phyloP scores from a whole-genome alignment of 2,797 vertebrate genomes.

The Serranus cabrilla region DNA sequence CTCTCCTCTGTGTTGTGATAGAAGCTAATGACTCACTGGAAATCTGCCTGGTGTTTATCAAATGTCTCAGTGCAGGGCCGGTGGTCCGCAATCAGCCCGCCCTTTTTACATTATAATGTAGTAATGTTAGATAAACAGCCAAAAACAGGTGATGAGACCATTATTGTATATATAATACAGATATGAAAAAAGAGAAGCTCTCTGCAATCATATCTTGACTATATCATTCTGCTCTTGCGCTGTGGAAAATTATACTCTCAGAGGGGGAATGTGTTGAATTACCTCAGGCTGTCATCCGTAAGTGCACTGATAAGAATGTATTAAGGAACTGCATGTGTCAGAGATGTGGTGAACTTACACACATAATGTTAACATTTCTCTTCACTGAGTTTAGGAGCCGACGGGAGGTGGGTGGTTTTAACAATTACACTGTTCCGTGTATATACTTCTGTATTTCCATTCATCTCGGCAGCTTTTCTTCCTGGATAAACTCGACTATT shows the following conservation, averaged over 20 bases:
- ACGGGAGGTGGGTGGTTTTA: neutral
- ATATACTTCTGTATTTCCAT: neutral
- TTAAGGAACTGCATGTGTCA: conserved; percentile 45
- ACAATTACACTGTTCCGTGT: neutral
- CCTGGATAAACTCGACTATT: neutral
- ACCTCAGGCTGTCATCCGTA: conserved; percentile 57
- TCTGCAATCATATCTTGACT: conserved; percentile 49
- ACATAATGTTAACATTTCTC: conserved; percentile 18
- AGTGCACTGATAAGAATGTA: conserved; percentile 59
- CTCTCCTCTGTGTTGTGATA: conserved; percentile 78
- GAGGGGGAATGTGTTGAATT: conserved; percentile 58
- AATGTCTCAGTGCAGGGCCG: conserved; percentile 60
- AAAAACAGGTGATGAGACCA: conserved; percentile 45
- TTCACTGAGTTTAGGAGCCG: neutral
- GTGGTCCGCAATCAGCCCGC: conserved; percentile 57
- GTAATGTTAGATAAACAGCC: conserved; percentile 46
- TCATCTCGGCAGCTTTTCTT: too few species aligned
- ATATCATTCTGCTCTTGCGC: conserved; percentile 52
- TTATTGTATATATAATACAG: conserved; percentile 35
- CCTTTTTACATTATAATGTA: conserved; percentile 33
- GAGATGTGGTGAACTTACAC: conserved; percentile 35
- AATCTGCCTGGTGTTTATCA: conserved; percentile 80
- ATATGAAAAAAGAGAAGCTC: conserved; percentile 31
- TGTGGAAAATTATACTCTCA: conserved; percentile 58
- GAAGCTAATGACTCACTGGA: conserved; percentile 81